Percentiles rank a stretch among this genome's conserved stretches.
Conservation (phyloP, 2,888 invertebrate genomes). For the Drosophila fulvimacula region DNA sequence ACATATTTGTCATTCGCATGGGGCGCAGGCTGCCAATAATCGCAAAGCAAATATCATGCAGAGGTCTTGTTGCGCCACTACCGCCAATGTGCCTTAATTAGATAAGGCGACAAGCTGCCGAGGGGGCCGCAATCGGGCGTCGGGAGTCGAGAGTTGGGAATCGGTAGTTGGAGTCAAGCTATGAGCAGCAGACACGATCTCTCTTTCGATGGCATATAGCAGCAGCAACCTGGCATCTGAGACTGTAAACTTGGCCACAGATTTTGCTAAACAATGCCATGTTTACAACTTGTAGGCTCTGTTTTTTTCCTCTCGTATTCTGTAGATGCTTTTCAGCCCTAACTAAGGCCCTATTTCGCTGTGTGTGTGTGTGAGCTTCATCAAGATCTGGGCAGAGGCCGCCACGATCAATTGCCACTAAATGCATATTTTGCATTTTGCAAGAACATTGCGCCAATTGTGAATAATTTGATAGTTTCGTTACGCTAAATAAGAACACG, state of each 20-base stretch:
- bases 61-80: conserved; percentile 68
- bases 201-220: conserved; percentile 52
- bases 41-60: conserved; percentile 76
- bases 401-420: conserved; percentile 63
- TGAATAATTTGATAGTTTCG: conserved; percentile 69
- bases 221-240: conserved; percentile 34
- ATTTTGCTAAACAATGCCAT: conserved; percentile 69
- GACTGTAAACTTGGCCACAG: conserved; percentile 18
- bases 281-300: conserved; percentile 82
- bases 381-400: conserved; percentile 44
- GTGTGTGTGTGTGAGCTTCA: conserved; percentile 28
- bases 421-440: conserved; percentile 81
- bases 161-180: conserved; percentile 31
- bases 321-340: conserved; percentile 29
- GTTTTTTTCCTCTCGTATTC: conserved; percentile 18
- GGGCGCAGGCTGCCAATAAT: conserved; percentile 62
- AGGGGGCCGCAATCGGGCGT: conserved; percentile 25
- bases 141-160: conserved; percentile 4
- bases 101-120: conserved; percentile 75
- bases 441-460: conserved; percentile 77
- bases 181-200: conserved; percentile 68
- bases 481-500: conserved; percentile 75
- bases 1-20: conserved; percentile 78
- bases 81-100: conserved; percentile 73
- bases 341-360: conserved; percentile 34